Conservation (phyloP, 2,113 vertebrate genomes). For the Acinonyx jubatus region DNA sequence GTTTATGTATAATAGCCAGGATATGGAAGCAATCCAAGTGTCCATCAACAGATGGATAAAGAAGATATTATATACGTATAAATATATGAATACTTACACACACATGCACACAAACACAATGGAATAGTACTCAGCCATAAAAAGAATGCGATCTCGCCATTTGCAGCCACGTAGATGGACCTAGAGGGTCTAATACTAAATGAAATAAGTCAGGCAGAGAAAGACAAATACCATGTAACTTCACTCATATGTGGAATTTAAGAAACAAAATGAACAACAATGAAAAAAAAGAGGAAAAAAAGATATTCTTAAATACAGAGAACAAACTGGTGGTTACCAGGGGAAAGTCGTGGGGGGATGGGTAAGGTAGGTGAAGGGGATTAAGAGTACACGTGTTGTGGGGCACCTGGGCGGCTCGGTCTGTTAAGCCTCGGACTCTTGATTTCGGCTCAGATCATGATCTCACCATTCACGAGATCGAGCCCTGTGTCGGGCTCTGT, state of each 20-base stretch:
- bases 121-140: neutral
- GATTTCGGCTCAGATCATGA: too few relatives aligned
- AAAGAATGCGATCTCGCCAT: neutral
- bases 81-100: neutral
- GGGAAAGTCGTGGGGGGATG: neutral
- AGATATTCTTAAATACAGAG: neutral
- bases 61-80: fast-evolving
- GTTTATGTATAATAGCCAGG: neutral
- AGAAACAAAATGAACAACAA: neutral
- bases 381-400: neutral
- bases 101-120: neutral
- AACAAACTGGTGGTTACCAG: neutral
- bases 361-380: neutral
- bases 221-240: neutral
- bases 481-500: too few relatives aligned
- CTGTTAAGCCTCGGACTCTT: too few relatives aligned
- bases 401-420: too few relatives aligned
- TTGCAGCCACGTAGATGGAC: neutral
- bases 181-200: neutral
- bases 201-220: neutral
- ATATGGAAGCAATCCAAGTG: neutral
- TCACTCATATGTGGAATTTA: neutral
- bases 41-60: neutral
- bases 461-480: too few relatives aligned
- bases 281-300: neutral